phyloP scores from a whole-genome alignment of 2,797 vertebrate species.

The Trachops cirrhosus region DNA sequence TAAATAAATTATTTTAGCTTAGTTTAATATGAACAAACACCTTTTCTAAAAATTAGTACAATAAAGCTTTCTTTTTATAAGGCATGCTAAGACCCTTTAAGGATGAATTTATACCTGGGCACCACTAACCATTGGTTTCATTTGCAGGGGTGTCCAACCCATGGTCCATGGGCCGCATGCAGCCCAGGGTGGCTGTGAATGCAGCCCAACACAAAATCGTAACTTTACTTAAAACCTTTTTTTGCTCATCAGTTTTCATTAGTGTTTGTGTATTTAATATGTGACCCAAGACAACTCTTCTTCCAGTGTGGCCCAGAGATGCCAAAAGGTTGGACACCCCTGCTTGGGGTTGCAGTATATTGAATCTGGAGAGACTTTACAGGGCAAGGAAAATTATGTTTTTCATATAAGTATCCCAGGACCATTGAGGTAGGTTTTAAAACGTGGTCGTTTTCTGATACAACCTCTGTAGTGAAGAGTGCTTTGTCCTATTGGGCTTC shows the following conservation, averaged over 20 bases:
- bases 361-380: neutral
- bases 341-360: neutral
- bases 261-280: too few species aligned
- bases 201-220: too few species aligned
- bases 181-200: too few species aligned
- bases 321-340: too few species aligned
- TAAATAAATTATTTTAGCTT: constrained; percentile 6
- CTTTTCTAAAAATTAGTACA: neutral
- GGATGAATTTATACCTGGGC: neutral
- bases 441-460: neutral
- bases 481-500: neutral
- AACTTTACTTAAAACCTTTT: too few species aligned
- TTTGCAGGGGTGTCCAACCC: neutral
- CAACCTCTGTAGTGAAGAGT: neutral
- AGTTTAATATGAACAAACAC: neutral
- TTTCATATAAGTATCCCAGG: neutral
- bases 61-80: neutral
- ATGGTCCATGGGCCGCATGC: too few species aligned
- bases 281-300: too few species aligned
- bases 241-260: too few species aligned
- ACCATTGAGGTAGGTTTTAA: neutral
- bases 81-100: neutral
- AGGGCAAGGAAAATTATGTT: neutral
- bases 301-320: too few species aligned
- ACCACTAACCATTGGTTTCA: neutral